Base-by-base conservation (phyloP, 2,888 invertebrate genomes). In the Drosophila greeni region DNA sequence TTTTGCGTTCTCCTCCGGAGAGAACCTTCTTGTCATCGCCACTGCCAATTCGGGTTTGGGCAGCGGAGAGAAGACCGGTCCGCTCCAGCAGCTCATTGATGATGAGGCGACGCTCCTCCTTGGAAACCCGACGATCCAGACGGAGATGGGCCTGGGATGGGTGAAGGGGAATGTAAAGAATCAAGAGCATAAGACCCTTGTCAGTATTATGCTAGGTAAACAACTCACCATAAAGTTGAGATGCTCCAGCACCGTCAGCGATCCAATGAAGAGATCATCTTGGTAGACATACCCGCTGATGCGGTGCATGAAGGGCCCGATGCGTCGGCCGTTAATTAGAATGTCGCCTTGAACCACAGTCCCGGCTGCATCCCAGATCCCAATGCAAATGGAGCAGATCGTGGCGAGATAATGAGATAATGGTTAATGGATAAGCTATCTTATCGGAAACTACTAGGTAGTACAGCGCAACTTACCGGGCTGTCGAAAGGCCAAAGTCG, bases 1-100 rank as follows among this genome's bases (percentile, higher is more conserved):
- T 91, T 85, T 98, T 98, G 85, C 94, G 94, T 87, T 98, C 98
- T 0, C 98, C 98, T 0, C 98, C 97, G 0, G 97, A 98, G 1
- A 98, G 90, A 0, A 96, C 94, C 87, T 95, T 96, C 53, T 91
- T 90, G 20, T 93, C 92, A 39, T 94, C 94, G 12, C 92, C 90
- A 0, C 92, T 91, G 1, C 97, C 97, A 59, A 98, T 98, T 61
- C 92, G 90, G 0, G 94, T 94, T 73, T 95, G 90, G 8, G 93
- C 90, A 66, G 94, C 93, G 6, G 93, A 91, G 1, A 91, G 90
- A 1, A 97, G 88, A 0, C 94, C 94, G 5, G 96, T 90, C 81
- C 95, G 92, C 57, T 92, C 91, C 33, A 96, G 86, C 12, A 97
- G 90, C 64, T 92, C 91, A 60, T 92, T 90, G 39, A 97, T 94